Base-by-base conservation (phyloP, 2,113 vertebrate genomes). In the Brachyistius frenatus region DNA sequence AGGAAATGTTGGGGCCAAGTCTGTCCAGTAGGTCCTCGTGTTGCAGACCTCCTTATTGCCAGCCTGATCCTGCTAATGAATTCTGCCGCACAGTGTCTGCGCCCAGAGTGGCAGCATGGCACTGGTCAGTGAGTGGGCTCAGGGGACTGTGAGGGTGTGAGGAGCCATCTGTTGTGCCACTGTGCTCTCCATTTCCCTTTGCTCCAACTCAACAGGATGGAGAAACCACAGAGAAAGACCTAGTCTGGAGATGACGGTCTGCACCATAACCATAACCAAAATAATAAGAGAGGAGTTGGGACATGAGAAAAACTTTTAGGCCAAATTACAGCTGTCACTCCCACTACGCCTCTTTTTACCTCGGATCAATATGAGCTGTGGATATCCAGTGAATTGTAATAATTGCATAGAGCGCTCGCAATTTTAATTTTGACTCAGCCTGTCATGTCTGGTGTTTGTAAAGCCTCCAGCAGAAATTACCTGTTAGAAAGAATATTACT, bases 61-160 rank as follows among this genome's bases (percentile, higher is more conserved):
- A 73, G 65, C 64, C 79, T 75, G 85, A 90, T 82, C 82, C 73
- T 1, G 32, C 72, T 86, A 88, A 91, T 91, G 79, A 86, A 88
- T 89, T 90, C 85, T 54, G 77, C 88, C 83, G 76, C 89, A 80
- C 74, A 37, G 65, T 65, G 73, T 47, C 75, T 33, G 75, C 4
- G 75, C 76, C 78, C 78, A 23, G 71, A 87, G 82, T 79, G 86
- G 80, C 83, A 78, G 80, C 73, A 67, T 78, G 84, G 86, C 75
- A 60, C 73, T 32, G 88, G 80, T 69, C 80, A 67, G 58, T 55
- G 82, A 89, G 84, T 81, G 82, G 84, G 84, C 85, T 80, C 76
- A 3, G 53, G 84, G 79, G 88, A 78, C 23, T 3, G 13, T 7
- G 52, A 58, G 80, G 52, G 65, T 73, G 50, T 66, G 73, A 78